phyloP scores from a whole-genome alignment of 2,113 vertebrate species.

The Hemichromis elongatus region DNA sequence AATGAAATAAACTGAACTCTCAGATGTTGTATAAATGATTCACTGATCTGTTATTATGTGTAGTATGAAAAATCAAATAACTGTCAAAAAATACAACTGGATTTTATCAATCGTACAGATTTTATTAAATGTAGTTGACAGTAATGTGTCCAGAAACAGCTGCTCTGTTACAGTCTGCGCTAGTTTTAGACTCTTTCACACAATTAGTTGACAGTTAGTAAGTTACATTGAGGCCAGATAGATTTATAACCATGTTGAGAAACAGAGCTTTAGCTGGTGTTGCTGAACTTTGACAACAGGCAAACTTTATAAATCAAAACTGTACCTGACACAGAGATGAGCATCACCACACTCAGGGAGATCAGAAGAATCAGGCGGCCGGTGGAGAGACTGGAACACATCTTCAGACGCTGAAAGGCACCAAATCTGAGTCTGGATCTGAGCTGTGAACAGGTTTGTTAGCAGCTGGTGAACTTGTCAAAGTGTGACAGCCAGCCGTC shows the following conservation, averaged over 20 bases:
- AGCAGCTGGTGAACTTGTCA: not conserved
- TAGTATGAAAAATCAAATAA: accelerated
- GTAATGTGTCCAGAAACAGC: not conserved
- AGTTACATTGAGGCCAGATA: accelerated
- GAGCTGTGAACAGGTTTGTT: not conserved
- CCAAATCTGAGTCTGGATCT: not conserved
- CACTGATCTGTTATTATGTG: accelerated
- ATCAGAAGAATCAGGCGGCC: slow-evolving; percentile 1
- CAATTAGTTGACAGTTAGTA: not conserved
- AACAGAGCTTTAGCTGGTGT: accelerated
- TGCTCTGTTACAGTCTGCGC: not conserved
- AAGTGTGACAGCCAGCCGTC: not conserved
- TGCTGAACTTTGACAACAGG: no score
- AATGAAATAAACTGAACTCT: accelerated
- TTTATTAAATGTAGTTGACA: not conserved
- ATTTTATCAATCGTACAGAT: not conserved
- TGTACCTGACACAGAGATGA: not conserved
- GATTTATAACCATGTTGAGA: accelerated
- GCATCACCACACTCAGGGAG: not conserved
- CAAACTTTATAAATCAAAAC: accelerated
- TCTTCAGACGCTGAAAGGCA: not conserved
- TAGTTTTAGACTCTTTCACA: not conserved
- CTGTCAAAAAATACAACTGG: accelerated
- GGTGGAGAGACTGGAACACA: not conserved
- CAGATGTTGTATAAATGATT: not conserved